These are phyloP conservation scores for Onthophagus sagittarius DNA, from an alignment of 2,888 invertebrate species.

Conservation along the genomic window DNA sequence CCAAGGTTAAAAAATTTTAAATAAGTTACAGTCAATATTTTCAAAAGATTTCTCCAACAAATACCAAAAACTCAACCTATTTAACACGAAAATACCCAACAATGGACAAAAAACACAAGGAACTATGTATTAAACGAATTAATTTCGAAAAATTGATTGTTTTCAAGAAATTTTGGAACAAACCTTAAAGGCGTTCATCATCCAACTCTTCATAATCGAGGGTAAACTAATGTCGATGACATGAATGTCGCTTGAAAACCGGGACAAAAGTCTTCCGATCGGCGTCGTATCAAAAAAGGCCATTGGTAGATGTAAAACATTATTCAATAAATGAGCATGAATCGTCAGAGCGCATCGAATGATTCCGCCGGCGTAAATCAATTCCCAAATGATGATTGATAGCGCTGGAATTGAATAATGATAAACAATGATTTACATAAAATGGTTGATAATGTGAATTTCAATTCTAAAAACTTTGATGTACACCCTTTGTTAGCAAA, in stretches of 20 bases:
- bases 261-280: constrained; percentile 65
- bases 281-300: constrained; percentile 75
- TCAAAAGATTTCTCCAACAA: no score
- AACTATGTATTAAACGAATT: neutral
- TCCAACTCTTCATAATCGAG: constrained; percentile 17
- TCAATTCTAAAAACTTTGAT: no score
- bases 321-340: constrained; percentile 56
- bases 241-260: constrained; percentile 63
- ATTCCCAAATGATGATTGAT: constrained; percentile 16
- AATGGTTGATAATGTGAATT: no score
- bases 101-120: no score
- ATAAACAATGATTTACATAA: no score
- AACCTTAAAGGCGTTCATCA: constrained; percentile 19
- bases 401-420: constrained; percentile 1
- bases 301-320: constrained; percentile 64
- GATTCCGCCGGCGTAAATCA: constrained; percentile 37
- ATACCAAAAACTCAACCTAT: no score
- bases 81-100: no score
- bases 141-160: neutral
- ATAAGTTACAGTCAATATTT: neutral
- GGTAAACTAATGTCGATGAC: constrained; percentile 18
- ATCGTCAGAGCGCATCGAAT: constrained; percentile 55
- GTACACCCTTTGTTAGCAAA: no score
- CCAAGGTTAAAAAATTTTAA: neutral
- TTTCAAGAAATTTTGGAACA: neutral